Evolutionary conservation across 1,140 invertebrate species (phyloP).

Genomic region (Chlorops oryzae): DNA sequence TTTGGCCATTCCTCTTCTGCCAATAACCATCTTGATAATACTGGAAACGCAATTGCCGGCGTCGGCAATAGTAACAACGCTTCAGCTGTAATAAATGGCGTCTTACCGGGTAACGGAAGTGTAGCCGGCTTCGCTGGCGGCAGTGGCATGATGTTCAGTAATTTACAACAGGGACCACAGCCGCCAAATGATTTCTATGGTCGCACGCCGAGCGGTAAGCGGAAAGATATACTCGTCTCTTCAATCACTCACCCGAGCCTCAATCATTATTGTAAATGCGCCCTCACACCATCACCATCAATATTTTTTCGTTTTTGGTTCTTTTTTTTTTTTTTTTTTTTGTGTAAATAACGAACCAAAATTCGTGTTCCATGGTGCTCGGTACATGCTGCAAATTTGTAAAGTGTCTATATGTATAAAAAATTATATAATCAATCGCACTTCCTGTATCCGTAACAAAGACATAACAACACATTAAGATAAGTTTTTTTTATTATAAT

Average conservation of each 20-base stretch:
- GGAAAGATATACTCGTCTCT: conserved; percentile 5
- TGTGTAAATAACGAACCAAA: too few species aligned
- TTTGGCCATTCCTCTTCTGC: conserved; percentile 26
- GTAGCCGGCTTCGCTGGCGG: conserved; percentile 13
- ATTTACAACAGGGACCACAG: conserved; percentile 22
- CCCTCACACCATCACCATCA: not conserved
- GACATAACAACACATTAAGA: too few species aligned
- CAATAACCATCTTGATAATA: not conserved
- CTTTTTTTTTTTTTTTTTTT: not conserved
- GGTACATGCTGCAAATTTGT: too few species aligned
- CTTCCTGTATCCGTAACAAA: too few species aligned
- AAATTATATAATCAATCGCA: too few species aligned
- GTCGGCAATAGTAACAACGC: conserved; percentile 8
- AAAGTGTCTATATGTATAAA: too few species aligned
- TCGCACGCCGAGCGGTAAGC: conserved; percentile 47
- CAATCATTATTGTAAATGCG: not conserved
- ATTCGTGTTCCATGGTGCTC: too few species aligned
- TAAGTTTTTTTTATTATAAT: too few species aligned
- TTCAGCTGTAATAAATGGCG: conserved; percentile 29
- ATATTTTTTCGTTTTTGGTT: not conserved
- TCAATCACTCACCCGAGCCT: not conserved
- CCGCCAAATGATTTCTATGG: conserved; percentile 41
- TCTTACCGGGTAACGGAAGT: conserved; percentile 10
- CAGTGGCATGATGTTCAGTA: conserved; percentile 22
- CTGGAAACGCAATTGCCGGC: conserved; percentile 12